Conservation (phyloP, 2,113 vertebrate species). For the Osmerus eperlanus region DNA sequence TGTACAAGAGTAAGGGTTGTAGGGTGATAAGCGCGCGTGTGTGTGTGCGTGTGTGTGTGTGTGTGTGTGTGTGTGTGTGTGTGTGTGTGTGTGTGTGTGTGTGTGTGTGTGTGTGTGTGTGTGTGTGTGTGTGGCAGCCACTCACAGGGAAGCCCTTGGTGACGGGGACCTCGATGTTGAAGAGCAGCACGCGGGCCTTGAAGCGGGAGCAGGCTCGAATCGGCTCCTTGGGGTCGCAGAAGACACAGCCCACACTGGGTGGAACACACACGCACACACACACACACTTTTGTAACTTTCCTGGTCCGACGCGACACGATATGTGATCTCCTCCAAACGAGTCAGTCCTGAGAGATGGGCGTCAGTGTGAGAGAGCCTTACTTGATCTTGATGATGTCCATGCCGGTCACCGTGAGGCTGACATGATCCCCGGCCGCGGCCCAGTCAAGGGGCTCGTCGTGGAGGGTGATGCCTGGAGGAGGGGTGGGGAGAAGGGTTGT, state of each 20-base stretch:
- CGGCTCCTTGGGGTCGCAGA: constrained; percentile 89
- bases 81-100: neutral
- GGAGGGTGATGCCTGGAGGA: constrained; percentile 91
- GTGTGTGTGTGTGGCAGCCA: neutral
- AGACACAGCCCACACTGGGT: constrained; percentile 88
- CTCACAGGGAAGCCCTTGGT: constrained; percentile 98
- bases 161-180: constrained; percentile 93
- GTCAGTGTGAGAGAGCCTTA: constrained; percentile 54
- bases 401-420: constrained; percentile 94
- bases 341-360: too few relatives aligned
- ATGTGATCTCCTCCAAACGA: neutral
- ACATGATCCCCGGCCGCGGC: constrained; percentile 95
- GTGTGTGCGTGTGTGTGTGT: neutral
- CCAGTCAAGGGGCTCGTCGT: constrained; percentile 93
- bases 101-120: neutral
- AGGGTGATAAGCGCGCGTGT: too few relatives aligned
- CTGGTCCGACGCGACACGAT: too few relatives aligned
- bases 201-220: constrained; percentile 89
- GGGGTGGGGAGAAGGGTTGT: constrained; percentile 50
- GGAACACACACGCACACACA: constrained; percentile 4
- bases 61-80: neutral
- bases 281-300: neutral
- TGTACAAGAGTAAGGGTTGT: neutral
- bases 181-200: constrained; percentile 91
- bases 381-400: constrained; percentile 99